Base-by-base conservation (phyloP, 2,888 invertebrate genomes). In the Parasteatoda lunata region DNA sequence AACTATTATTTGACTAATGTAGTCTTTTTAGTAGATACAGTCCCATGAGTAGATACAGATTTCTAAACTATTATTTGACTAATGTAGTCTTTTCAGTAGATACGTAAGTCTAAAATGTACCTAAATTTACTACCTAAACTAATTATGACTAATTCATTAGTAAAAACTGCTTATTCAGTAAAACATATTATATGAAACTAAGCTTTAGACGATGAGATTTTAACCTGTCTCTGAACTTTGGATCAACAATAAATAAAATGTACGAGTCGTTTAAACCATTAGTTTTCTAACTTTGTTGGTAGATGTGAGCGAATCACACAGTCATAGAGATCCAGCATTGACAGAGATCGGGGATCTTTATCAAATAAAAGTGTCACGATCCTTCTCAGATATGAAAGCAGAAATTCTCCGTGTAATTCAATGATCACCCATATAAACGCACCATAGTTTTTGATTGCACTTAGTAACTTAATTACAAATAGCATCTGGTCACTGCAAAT, bases 341-440 rank as follows among this genome's bases (percentile, higher is more conserved):
- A 30, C 65, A 80, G 65, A 72, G 72, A 80, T 71, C 70, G 47
- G 64, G 77, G 59, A 59, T 79, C 79, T 49, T 70, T 8, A 79
- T 80, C 72, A 51, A 65, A 72, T 80, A 80, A 80, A 80, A 80
- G 59, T 80, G 80, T 73, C 80, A 80, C 80, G 80, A 80, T 80
- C 66, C 75, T 8, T 6, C 7, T 15, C 51, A 45, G 65, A 51
- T 47, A 64, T 47, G 7, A 30, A 48, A 52, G 64, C 49, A 6
- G 30, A 13, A 59, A 64, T 13, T n/a, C 48, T n/a, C 83, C 47
- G 48, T 65, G 80, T 86, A 86, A 86, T 86, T 86, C 85, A 86
- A 86, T 86, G 85, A 86, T 71, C 76, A 80, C 45, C 76, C 80
- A 80, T 81, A 84, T 86, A 86, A 86, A 80, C 85, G 85, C 65